Percentiles rank a stretch among this genome's conserved stretches.
Conservation (phyloP, 2,888 invertebrate genomes). For the Rutpela maculata region DNA sequence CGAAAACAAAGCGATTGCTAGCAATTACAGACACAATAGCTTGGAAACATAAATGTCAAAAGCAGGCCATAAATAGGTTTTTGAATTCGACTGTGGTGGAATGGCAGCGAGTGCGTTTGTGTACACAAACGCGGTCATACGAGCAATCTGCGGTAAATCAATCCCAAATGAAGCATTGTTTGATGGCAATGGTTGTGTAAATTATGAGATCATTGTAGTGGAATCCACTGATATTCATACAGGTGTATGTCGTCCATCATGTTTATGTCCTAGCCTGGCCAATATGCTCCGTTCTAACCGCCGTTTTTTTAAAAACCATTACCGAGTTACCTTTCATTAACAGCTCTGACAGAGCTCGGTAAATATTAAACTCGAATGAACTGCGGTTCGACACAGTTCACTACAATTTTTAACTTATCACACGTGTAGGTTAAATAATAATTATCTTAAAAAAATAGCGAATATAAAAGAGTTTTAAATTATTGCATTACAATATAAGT, state of each 20-base stretch:
- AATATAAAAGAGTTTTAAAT: too few relatives aligned
- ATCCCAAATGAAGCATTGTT: conserved; percentile 70
- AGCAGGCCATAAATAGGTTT: conserved; percentile 56
- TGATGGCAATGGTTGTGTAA: conserved; percentile 69
- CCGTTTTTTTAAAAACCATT: conserved; percentile 24
- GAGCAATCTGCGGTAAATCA: conserved; percentile 71
- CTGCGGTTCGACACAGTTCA: conserved; percentile 39
- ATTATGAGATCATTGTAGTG: conserved; percentile 69
- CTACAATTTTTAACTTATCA: conserved; percentile 10
- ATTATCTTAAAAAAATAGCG: too few relatives aligned
- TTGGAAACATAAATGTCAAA: conserved; percentile 56
- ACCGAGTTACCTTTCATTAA: conserved; percentile 43
- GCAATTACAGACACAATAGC: conserved; percentile 57
- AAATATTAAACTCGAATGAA: conserved; percentile 39
- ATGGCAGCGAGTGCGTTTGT: conserved; percentile 54
- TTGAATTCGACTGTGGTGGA: conserved; percentile 55
- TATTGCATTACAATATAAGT: too few relatives aligned
- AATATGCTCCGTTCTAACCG: conserved; percentile 32
- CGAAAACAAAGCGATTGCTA: conserved; percentile 52
- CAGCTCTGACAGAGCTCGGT: conserved; percentile 41
- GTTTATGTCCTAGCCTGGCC: conserved; percentile 52
- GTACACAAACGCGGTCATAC: conserved; percentile 60
- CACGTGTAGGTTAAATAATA: too few relatives aligned
- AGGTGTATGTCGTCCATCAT: conserved; percentile 68
- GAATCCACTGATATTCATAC: conserved; percentile 69